Percentiles rank a stretch among this genome's conserved stretches.
Evolutionary conservation across 2,797 vertebrate genomes (phyloP).

Genomic region (Chromis chromis): DNA sequence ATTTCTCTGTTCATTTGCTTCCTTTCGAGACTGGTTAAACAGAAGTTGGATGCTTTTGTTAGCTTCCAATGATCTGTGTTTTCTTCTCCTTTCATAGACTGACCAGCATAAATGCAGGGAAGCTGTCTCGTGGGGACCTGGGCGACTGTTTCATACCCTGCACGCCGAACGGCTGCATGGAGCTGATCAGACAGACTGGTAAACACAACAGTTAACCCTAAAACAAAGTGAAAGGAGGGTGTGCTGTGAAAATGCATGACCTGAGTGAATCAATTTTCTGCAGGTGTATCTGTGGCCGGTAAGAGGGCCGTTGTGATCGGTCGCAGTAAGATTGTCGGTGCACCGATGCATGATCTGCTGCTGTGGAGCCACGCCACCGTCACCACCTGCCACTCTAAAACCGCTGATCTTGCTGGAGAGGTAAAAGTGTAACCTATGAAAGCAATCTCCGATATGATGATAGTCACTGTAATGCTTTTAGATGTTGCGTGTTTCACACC

Average conservation of each 20-base stretch:
- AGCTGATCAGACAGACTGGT: constrained; percentile 96
- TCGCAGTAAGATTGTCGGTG: constrained; percentile 97
- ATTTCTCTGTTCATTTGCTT: too few relatives aligned
- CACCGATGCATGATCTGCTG: constrained; percentile 97
- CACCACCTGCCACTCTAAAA: constrained; percentile 98
- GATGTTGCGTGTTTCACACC: not conserved
- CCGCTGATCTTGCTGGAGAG: constrained; percentile 89
- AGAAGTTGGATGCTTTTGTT: not conserved
- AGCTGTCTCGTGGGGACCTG: constrained; percentile 94
- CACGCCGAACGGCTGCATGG: constrained; percentile 97
- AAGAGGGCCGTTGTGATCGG: constrained; percentile 94
- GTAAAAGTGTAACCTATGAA: constrained; percentile 84
- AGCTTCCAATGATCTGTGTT: not conserved
- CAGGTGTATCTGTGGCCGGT: constrained; percentile 92
- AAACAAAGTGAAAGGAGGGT: not conserved
- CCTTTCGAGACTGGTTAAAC: too few relatives aligned
- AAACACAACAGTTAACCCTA: not conserved
- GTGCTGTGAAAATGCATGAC: not conserved
- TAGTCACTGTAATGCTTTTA: not conserved
- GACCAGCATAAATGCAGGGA: constrained; percentile 95
- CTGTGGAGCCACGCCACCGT: constrained; percentile 97
- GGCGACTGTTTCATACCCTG: constrained; percentile 96
- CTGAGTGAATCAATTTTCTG: constrained; percentile 14
- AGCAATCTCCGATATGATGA: not conserved
- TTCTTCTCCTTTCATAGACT: constrained; percentile 79